These are phyloP conservation scores for Ptilorrhoa leucosticta DNA, from an alignment of 2,113 vertebrate genomes.

Conservation along the genomic window DNA sequence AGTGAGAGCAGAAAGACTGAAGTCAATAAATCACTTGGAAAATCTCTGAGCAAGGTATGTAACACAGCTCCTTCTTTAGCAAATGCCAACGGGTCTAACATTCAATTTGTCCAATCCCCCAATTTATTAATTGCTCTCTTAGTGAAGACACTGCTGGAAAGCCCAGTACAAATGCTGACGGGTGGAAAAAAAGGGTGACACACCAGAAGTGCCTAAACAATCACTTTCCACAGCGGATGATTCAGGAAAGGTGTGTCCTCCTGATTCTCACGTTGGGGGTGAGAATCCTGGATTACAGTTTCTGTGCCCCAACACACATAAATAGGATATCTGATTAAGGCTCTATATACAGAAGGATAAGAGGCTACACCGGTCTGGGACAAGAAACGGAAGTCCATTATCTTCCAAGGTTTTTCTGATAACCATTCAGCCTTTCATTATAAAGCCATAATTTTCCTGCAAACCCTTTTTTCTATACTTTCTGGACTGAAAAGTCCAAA, in stretches of 20 bases:
- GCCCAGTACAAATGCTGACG: neutral
- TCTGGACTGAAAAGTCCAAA: neutral
- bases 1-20: neutral
- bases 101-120: neutral
- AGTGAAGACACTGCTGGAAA: neutral
- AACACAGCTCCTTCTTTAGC: neutral
- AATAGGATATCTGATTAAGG: neutral
- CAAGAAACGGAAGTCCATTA: neutral
- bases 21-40: neutral
- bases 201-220: rapidly evolving
- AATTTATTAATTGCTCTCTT: neutral
- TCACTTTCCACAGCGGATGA: neutral
- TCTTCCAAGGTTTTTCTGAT: neutral
- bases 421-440: neutral
- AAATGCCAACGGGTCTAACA: neutral
- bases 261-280: neutral
- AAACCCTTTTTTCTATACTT: neutral
- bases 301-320: neutral
- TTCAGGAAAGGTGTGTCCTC: neutral
- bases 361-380: neutral
- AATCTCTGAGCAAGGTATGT: neutral
- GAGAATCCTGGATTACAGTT: neutral
- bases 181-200: neutral
- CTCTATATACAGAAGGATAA: neutral
- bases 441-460: neutral